Percentiles rank a stretch among this genome's conserved stretches.
Evolutionary conservation across 2,113 vertebrate species (phyloP).

Genomic region (Caloenas nicobarica): DNA sequence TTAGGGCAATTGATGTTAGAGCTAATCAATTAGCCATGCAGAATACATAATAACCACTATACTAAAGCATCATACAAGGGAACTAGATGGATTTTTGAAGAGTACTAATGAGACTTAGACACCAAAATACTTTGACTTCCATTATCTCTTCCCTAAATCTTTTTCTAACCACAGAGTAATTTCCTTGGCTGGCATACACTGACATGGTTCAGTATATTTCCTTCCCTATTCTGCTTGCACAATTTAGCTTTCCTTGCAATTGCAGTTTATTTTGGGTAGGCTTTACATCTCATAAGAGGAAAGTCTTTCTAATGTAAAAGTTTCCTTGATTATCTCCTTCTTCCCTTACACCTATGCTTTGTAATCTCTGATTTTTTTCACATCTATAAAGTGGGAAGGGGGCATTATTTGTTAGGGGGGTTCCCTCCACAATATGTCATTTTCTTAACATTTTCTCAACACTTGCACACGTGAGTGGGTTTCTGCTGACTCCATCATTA

Average conservation of each 20-base stretch:
- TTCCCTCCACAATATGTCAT: not conserved
- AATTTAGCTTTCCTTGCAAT: not conserved
- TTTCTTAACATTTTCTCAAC: not conserved
- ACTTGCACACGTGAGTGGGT: not conserved
- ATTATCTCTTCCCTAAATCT: not conserved
- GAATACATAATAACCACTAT: not conserved
- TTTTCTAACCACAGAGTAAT: not conserved
- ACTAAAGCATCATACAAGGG: not conserved
- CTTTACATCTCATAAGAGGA: not conserved
- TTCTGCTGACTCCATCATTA: not conserved
- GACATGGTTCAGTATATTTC: not conserved
- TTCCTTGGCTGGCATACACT: not conserved
- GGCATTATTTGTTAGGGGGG: not conserved
- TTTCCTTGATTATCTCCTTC: not conserved
- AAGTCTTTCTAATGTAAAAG: not conserved
- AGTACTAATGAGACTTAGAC: not conserved
- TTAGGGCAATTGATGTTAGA: not conserved
- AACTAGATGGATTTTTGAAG: not conserved
- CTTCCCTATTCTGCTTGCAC: rapidly evolving
- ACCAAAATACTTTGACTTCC: not conserved
- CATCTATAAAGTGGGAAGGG: not conserved
- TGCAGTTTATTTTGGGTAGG: not conserved
- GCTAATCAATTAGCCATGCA: not conserved
- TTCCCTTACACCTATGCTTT: not conserved
- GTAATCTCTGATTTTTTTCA: not conserved